Evolutionary conservation across 2,113 vertebrate genomes (phyloP), one percentile per base, ranked within the genome.

Genomic region (Typhlomys cinereus): DNA sequence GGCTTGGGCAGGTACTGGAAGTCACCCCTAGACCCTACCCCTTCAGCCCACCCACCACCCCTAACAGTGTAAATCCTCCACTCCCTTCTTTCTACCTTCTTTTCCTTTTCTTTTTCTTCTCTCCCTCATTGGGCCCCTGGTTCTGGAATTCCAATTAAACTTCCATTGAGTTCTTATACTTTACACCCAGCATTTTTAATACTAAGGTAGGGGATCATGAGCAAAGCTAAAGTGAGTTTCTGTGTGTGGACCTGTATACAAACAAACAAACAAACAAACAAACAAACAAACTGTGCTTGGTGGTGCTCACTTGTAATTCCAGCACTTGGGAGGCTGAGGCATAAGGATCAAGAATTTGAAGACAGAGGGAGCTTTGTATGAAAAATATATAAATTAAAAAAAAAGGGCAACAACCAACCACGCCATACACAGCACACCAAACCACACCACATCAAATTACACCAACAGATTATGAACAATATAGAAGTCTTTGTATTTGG

Each of bases 401-500:
- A 67, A 36, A 14, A 67, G 64, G 18, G 10, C 34, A 67, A n/a
- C 34, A 67, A 67, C 13, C 64, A n/a, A 78, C 29, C 18, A 62
- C 62, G n/a, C n/a, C n/a, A 29, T 23, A 48, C 46, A 46, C 50
- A 79, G 57, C 41, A 39, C 62, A 64, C 11, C 31, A 31, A n/a
- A 34, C 54, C 50, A 64, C 46, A 34, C 54, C 50, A 64, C 46
- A 64, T 21, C 41, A 62, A 64, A 48, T 7, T n/a, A n/a, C 8
- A 5, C 14, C 44, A 67, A 27, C 7, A 69, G 64, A 71, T 14
- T 54, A 25, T n/a, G 52, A 34, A 17, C 41, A 52, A 62, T 20
- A n/a, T 15, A 93, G 76, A 81, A 71, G 87, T 71, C n/a, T 89
- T 80, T 86, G 21, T 82, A 85, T 78, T 48, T 83, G 34, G n/a